These are phyloP conservation scores for Rhagoletis pomonella DNA, from an alignment of 1,140 invertebrate species.

Conservation along the genomic window DNA sequence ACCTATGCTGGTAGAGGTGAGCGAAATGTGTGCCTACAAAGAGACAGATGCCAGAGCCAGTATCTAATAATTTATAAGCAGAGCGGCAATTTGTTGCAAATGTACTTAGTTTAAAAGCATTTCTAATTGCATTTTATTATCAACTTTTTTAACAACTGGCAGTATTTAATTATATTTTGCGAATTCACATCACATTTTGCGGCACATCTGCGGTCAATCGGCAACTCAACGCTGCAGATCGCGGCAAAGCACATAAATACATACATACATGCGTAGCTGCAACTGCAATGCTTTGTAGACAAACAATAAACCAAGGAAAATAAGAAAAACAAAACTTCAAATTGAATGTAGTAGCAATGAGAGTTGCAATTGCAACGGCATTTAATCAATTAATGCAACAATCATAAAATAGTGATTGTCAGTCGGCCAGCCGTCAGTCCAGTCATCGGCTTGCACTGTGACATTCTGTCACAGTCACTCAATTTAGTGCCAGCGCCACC, in stretches of 20 bases:
- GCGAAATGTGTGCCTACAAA: neutral
- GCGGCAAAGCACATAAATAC: neutral
- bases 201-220: neutral
- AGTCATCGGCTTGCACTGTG: slow-evolving; percentile 12
- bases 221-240: neutral
- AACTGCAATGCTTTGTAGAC: neutral
- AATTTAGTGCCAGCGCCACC: slow-evolving; percentile 25
- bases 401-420: slow-evolving; percentile 39
- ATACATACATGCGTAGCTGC: neutral
- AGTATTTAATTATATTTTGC: neutral
- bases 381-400: slow-evolving; percentile 44
- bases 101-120: too few relatives aligned
- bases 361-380: neutral
- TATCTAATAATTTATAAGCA: too few relatives aligned
- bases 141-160: neutral
- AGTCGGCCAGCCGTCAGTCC: neutral
- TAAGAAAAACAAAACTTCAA: neutral
- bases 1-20: too few relatives aligned
- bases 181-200: neutral
- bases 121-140: neutral
- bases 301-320: neutral
- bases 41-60: neutral
- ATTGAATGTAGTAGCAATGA: too few relatives aligned
- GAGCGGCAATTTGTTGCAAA: neutral
- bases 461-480: slow-evolving; percentile 45